Evolutionary conservation across 2,113 vertebrate species (phyloP).

Genomic region (Brachionichthys hirsutus): DNA sequence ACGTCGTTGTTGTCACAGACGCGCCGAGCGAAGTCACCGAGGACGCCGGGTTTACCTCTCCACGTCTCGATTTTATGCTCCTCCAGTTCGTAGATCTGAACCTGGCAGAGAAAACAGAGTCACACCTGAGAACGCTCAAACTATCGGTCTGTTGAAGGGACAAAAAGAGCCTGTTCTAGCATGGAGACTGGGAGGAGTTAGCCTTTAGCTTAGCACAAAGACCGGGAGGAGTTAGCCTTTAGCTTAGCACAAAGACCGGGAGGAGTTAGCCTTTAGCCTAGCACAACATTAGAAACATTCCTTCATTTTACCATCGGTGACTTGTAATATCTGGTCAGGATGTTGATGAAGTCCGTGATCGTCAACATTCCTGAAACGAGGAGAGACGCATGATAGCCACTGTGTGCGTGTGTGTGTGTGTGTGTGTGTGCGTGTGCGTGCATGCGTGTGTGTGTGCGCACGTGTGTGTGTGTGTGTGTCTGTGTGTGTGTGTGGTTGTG

Average conservation of each 20-base stretch:
- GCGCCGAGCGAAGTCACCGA: no score
- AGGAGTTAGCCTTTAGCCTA: background rate
- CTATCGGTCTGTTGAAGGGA: no score
- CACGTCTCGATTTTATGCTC: constrained; percentile 98
- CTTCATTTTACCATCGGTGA: constrained; percentile 91
- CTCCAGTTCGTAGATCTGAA: constrained; percentile 98
- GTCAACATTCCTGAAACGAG: constrained; percentile 88
- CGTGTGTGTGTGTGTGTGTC: background rate
- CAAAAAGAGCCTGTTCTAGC: no score
- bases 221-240: background rate
- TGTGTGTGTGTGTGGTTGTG: constrained; percentile 1
- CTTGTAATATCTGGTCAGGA: constrained; percentile 96
- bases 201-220: no score
- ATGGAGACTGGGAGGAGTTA: no score
- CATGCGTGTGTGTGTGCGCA: no score
- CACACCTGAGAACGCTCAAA: no score
- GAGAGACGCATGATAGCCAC: background rate
- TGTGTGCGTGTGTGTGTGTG: background rate
- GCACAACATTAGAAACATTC: no score
- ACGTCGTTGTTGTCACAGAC: background rate
- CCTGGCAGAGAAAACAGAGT: constrained; percentile 70
- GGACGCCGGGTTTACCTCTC: constrained; percentile 82
- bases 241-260: no score
- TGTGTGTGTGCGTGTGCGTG: no score
- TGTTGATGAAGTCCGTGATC: constrained; percentile 98